Conservation (phyloP, 2,888 invertebrate species). For the Chouioia cunea region DNA sequence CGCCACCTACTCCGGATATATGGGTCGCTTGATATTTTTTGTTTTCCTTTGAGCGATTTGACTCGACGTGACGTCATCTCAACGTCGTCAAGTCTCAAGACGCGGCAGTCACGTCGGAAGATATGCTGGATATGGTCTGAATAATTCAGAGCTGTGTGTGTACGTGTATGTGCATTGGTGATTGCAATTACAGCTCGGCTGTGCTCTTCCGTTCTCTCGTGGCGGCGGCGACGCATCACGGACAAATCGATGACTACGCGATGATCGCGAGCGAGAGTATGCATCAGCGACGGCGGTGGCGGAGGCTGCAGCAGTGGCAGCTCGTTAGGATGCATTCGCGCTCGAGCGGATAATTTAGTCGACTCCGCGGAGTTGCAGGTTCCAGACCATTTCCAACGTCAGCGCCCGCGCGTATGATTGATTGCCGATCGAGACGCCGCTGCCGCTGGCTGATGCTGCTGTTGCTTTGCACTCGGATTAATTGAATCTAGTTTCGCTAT, state of each 20-base stretch:
- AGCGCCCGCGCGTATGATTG: slow-evolving; percentile 1
- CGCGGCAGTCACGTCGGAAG: not conserved
- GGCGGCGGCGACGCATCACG: slow-evolving; percentile 6
- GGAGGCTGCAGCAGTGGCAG: not conserved
- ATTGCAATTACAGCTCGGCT: slow-evolving; percentile 51
- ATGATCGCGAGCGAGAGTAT: not conserved
- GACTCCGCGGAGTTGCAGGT: too few species aligned
- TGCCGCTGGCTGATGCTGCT: too few species aligned
- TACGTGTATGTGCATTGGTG: slow-evolving; percentile 46
- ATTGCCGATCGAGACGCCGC: not conserved
- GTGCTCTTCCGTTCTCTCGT: not conserved
- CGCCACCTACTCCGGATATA: not conserved
- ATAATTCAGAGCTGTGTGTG: slow-evolving; percentile 50
- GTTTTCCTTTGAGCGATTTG: not conserved
- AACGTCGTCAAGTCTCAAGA: slow-evolving; percentile 33
- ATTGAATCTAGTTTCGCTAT: too few species aligned
- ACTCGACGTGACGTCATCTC: slow-evolving; percentile 21
- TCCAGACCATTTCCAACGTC: too few species aligned
- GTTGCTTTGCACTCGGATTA: too few species aligned
- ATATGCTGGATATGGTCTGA: slow-evolving; percentile 48
- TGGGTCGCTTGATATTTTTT: slow-evolving; percentile 11
- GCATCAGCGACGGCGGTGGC: not conserved
- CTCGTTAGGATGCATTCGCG: not conserved
- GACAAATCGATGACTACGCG: slow-evolving; percentile 35
- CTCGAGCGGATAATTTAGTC: too few species aligned